Evolutionary conservation across 2,888 invertebrate genomes (phyloP).

Genomic region (Thumatha senex): DNA sequence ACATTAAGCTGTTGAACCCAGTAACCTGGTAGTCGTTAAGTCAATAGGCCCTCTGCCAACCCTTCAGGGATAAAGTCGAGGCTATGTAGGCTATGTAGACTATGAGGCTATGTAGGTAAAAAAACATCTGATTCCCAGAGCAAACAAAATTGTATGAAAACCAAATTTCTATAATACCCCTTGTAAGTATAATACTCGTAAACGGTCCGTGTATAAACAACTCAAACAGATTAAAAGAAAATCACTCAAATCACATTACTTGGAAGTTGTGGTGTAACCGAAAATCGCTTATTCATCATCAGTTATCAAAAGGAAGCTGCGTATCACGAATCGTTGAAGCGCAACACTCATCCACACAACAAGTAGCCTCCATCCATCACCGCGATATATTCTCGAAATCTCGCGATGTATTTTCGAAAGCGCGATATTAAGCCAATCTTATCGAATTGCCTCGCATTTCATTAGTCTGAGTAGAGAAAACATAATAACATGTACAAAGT

Average conservation of each 20-base stretch:
- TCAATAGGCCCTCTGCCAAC: too few relatives aligned
- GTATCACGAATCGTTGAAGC: conserved; percentile 44
- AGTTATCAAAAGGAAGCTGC: conserved; percentile 24
- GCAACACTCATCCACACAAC: conserved; percentile 26
- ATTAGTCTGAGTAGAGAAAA: conserved; percentile 41
- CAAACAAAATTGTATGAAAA: too few relatives aligned
- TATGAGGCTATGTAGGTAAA: too few relatives aligned
- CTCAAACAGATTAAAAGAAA: background rate
- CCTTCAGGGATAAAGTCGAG: too few relatives aligned
- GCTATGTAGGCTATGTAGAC: too few relatives aligned
- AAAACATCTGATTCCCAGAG: too few relatives aligned
- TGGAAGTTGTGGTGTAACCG: conserved; percentile 1
- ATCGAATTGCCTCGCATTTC: conserved; percentile 38
- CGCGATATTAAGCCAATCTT: conserved; percentile 36
- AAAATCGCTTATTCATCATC: conserved; percentile 37
- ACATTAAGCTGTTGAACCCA: too few relatives aligned
- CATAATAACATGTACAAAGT: conserved; percentile 40
- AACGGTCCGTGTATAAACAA: too few relatives aligned
- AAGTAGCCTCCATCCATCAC: conserved; percentile 33
- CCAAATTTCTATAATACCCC: background rate
- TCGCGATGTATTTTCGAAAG: conserved; percentile 23
- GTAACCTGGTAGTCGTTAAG: too few relatives aligned
- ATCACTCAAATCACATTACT: conserved; percentile 1
- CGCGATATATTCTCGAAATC: conserved; percentile 19
- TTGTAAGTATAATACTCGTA: too few relatives aligned